These are phyloP conservation scores for Stegostoma tigrinum DNA, from an alignment of 2,113 vertebrate genomes.

Conservation along the genomic window DNA sequence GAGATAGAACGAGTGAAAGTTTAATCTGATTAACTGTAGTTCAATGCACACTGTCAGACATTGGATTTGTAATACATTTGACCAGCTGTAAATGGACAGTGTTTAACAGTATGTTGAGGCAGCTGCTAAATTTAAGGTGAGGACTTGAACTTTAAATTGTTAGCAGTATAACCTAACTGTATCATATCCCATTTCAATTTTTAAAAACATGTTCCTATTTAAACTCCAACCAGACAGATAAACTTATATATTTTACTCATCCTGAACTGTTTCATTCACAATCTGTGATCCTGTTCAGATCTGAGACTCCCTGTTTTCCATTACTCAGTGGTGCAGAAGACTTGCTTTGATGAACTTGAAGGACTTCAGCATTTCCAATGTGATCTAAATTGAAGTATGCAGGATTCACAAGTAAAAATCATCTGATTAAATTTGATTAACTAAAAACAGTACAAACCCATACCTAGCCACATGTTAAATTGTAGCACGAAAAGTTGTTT, in stretches of 20 bases:
- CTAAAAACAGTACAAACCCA: not conserved
- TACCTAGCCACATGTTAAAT: not conserved
- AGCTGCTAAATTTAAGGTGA: not conserved
- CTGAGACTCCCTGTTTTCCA: not conserved
- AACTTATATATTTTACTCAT: not conserved
- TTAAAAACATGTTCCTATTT: not conserved
- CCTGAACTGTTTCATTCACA: not conserved
- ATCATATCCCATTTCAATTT: not conserved
- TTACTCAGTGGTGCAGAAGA: not conserved
- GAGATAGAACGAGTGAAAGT: not conserved
- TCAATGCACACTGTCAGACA: not conserved
- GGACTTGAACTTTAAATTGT: not conserved
- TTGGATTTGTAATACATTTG: not conserved
- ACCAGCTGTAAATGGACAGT: not conserved
- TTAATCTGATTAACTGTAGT: not conserved
- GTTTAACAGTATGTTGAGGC: not conserved
- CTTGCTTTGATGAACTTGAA: slow-evolving; percentile 44
- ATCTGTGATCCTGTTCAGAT: not conserved
- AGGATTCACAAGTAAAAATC: not conserved
- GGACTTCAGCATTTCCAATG: slow-evolving; percentile 56
- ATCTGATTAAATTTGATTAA: not conserved
- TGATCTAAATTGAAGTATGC: slow-evolving; percentile 43
- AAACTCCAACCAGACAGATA: not conserved
- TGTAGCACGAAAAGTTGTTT: not conserved
- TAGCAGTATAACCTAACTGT: not conserved